Evolutionary conservation across 2,888 invertebrate species (phyloP).

Genomic region (Prionchulus punctatus): DNA sequence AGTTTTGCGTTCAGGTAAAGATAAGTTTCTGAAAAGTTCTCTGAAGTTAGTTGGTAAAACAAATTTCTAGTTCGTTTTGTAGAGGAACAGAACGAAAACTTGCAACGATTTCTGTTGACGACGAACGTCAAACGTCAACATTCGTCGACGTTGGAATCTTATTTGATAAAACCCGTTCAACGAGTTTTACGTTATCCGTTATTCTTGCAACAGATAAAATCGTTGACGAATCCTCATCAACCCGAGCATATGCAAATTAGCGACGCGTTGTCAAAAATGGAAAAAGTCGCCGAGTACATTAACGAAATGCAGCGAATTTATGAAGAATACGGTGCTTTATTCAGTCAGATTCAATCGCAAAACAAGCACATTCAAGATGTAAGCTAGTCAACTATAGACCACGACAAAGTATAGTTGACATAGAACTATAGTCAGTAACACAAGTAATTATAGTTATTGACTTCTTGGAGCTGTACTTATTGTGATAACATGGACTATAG

Average conservation of each 20-base stretch:
- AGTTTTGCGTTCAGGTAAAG: constrained; percentile 52
- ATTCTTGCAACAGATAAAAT: constrained; percentile 77
- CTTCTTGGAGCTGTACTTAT: too few relatives aligned
- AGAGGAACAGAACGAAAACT: constrained; percentile 88
- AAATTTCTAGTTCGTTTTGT: constrained; percentile 17
- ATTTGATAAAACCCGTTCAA: constrained; percentile 95
- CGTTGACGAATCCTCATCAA: constrained; percentile 74
- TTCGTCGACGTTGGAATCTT: constrained; percentile 86
- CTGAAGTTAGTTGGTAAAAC: not conserved
- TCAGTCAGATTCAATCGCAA: constrained; percentile 57
- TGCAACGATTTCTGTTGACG: constrained; percentile 82
- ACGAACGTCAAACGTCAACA: constrained; percentile 92
- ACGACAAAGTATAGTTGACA: not conserved
- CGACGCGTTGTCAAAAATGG: constrained; percentile 49
- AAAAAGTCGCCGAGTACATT: constrained; percentile 95
- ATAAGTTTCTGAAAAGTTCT: not conserved
- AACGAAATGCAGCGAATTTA: constrained; percentile 99
- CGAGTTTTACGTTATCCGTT: constrained; percentile 92
- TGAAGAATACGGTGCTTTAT: constrained; percentile 95
- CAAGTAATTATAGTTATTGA: too few relatives aligned
- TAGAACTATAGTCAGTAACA: constrained; percentile 22
- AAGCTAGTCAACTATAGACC: not conserved
- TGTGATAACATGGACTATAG: too few relatives aligned
- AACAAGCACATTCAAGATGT: not conserved
- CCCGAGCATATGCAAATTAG: constrained; percentile 72